Conservation (phyloP, 2,888 invertebrate species). For the Autographa pulchrina region DNA sequence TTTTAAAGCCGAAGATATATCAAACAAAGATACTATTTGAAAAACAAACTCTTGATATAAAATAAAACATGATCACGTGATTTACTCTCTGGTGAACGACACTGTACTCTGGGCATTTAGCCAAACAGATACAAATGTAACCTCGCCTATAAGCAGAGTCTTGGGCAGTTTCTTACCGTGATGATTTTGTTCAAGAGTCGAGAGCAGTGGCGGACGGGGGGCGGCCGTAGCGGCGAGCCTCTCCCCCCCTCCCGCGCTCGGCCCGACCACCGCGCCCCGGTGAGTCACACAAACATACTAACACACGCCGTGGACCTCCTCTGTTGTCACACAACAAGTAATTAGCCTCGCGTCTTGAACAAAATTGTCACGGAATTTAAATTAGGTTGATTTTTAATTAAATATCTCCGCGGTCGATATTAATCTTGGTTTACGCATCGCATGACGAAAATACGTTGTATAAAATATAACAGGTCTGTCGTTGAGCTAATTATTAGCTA, state of each 20-base stretch:
- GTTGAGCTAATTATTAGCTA: neutral
- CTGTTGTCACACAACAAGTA: conserved; percentile 51
- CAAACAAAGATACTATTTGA: neutral
- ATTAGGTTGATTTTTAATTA: conserved; percentile 2
- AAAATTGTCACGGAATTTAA: conserved; percentile 67
- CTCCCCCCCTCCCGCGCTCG: conserved; percentile 69
- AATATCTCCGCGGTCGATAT: conserved; percentile 8
- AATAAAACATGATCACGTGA: conserved; percentile 11
- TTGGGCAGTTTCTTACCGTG: conserved; percentile 69
- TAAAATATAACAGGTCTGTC: neutral
- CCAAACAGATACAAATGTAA: conserved; percentile 1
- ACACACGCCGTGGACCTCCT: conserved; percentile 37
- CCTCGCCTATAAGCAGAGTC: conserved; percentile 29
- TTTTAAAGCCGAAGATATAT: neutral
- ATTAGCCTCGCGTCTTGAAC: conserved; percentile 79
- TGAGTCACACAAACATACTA: conserved; percentile 76
- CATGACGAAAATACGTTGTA: neutral
- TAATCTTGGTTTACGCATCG: neutral
- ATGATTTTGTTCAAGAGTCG: conserved; percentile 88
- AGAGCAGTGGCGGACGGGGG: conserved; percentile 79
- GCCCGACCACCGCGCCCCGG: conserved; percentile 74
- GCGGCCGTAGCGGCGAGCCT: conserved; percentile 79
- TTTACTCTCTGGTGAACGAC: neutral
- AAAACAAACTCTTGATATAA: neutral
- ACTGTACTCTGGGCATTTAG: conserved; percentile 13